Evolutionary conservation across 1,140 invertebrate species (phyloP), one percentile per base, ranked within the genome.

Genomic region (Lasioglossum albipes): DNA sequence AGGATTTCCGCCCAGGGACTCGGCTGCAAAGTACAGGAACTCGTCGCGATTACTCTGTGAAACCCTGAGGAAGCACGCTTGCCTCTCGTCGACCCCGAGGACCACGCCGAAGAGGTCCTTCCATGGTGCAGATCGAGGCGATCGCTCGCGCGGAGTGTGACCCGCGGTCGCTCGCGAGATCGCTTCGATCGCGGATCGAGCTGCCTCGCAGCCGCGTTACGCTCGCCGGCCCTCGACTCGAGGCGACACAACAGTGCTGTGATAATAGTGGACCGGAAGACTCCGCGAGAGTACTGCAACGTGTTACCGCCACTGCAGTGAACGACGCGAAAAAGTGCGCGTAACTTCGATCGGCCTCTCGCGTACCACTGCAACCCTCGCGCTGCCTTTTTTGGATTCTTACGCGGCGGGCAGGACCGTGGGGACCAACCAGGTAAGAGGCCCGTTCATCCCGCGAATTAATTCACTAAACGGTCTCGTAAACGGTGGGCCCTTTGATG

Each of bases 321-420:
- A 86, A 80, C 84, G 81, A 74, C 84, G 76, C 81, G 77, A 83
- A 83, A 83, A 86, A 87, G 85, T 87, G 85, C 81, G 84, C 85
- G 77, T 66, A 67, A 77, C 61, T 31, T 64, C 64, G 75, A 62
- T 73, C 62, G 13, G 31, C 9, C 45, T 73, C 22, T n/a, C 31
- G 18, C 7, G 31, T 13, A 67, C n/a, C 31, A 61, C 31, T 54
- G 22, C 22, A 7, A 10, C 54, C 16, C 18, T 2, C 20, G 16
- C 18, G 2, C 36, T 36, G 22, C 20, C 16, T 36, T 64, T 22
- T 9, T 22, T 42, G 57, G 65, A 66, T 59, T 84, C 64, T 70
- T 73, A 70, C 66, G 57, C 65, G 69, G 16, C 41, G n/a, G 27
- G 5, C 13, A 7, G 31, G 3, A 5, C 16, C 31, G 16, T 12